Evolutionary conservation across 2,113 vertebrate genomes (phyloP).

Genomic region (Phalacrocorax pelagicus): DNA sequence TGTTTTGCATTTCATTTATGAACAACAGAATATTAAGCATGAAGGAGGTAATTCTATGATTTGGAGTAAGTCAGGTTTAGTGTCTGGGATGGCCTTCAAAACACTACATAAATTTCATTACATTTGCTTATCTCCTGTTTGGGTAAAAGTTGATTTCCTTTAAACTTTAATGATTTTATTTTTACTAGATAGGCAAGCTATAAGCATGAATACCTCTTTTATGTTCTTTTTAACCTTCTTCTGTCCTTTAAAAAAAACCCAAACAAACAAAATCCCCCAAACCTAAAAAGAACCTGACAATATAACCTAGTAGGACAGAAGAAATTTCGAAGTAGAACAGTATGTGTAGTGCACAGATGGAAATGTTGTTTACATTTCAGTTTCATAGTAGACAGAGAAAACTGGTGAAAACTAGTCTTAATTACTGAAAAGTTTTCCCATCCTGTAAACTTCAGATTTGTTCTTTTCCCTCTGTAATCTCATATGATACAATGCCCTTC

Average conservation of each 20-base stretch:
- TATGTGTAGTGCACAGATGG: background rate
- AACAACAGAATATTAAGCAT: conserved; percentile 48
- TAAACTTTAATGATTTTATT: background rate
- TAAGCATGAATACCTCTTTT: background rate
- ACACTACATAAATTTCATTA: conserved; percentile 32
- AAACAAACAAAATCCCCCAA: background rate
- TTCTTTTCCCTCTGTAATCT: background rate
- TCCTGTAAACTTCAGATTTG: background rate
- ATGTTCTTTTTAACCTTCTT: conserved; percentile 14
- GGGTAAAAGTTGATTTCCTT: conserved; percentile 40
- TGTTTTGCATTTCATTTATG: conserved; percentile 43
- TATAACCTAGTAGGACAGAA: background rate
- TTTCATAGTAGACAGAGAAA: background rate
- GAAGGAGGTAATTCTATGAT: conserved; percentile 58
- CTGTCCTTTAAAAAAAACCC: background rate
- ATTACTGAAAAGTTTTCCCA: background rate
- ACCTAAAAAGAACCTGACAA: background rate
- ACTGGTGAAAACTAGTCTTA: background rate
- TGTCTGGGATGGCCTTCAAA: conserved; percentile 48
- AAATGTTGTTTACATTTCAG: background rate
- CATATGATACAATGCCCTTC: background rate
- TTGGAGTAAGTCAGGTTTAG: conserved; percentile 54
- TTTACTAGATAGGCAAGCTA: background rate
- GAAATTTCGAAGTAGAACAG: background rate
- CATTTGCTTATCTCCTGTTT: conserved; percentile 52